Percentiles rank a stretch among this genome's conserved stretches.
These are phyloP conservation scores for Misgurnus mizolepis DNA, from an alignment of 2,113 vertebrate genomes.

Conservation along the genomic window DNA sequence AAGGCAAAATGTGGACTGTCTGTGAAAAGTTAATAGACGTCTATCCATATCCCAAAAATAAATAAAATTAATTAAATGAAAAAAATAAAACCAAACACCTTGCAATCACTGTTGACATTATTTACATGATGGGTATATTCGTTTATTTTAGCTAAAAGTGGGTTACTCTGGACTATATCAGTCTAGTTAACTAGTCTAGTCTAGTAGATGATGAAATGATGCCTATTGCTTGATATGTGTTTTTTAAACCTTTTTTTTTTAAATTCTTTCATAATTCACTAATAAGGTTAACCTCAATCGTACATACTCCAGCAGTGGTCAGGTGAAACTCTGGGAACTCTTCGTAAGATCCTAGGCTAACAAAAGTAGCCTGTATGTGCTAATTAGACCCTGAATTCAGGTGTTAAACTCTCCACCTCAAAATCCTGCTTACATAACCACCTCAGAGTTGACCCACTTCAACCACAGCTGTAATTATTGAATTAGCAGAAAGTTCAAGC, in stretches of 20 bases:
- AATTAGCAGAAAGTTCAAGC: conserved; percentile 97
- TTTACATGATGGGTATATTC: no score
- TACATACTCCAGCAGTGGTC: conserved; percentile 26
- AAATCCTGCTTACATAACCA: conserved; percentile 80
- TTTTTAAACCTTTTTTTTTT: not conserved
- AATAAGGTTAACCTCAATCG: not conserved
- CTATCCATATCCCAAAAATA: no score
- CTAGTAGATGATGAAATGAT: no score
- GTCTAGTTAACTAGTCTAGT: no score
- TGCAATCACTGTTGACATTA: no score
- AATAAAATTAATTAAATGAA: no score
- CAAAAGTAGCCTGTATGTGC: conserved; percentile 77
- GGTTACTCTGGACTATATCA: no score
- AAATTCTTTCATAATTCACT: not conserved
- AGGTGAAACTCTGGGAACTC: conserved; percentile 76
- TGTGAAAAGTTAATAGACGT: no score
- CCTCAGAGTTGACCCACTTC: conserved; percentile 80
- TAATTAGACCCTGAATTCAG: conserved; percentile 87
- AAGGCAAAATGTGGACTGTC: no score
- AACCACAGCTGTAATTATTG: conserved; percentile 94
- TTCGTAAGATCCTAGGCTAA: conserved; percentile 72
- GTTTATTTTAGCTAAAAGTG: no score
- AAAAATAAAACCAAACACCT: no score
- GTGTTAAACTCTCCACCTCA: conserved; percentile 80
- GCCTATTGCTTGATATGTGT: no score